Evolutionary conservation across 2,797 vertebrate genomes (phyloP).

Genomic region (Scolopax bukidnonensis): DNA sequence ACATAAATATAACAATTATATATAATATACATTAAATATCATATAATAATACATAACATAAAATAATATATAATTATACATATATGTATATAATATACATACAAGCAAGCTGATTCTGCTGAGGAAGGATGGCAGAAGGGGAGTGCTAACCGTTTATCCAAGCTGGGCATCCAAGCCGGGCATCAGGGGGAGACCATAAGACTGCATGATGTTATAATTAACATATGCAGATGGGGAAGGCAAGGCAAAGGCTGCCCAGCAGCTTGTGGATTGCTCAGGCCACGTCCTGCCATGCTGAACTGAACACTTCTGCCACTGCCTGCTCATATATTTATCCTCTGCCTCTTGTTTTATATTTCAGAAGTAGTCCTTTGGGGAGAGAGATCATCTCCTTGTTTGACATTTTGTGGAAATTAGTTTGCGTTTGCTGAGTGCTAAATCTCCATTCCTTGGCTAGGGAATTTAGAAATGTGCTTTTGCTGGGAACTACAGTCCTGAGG

Average conservation of each 20-base stretch:
- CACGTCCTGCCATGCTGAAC: rapidly evolving
- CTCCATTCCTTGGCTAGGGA: not conserved
- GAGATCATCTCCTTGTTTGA: not conserved
- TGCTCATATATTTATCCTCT: not conserved
- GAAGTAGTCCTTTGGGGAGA: not conserved
- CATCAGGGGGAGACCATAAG: not conserved
- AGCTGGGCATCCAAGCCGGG: no score
- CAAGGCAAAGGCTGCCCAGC: not conserved
- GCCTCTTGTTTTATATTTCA: not conserved
- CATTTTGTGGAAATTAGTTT: not conserved
- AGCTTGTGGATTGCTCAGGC: not conserved
- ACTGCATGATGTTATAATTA: rapidly evolving
- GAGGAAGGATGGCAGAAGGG: not conserved
- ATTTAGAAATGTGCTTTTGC: not conserved
- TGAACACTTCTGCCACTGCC: rapidly evolving
- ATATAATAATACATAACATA: no score
- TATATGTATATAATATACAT: not conserved
- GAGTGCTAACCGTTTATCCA: rapidly evolving
- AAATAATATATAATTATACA: no score
- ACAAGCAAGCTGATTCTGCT: not conserved
- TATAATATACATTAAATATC: no score
- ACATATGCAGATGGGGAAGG: not conserved
- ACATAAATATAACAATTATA: not conserved
- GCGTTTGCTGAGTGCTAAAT: not conserved
- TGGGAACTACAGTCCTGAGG: not conserved